A percentile compares a stretch with the other conserved stretches of the same genome.
These are phyloP conservation scores for Microplitis demolitor DNA, from an alignment of 1,140 invertebrate genomes.

Conservation along the genomic window DNA sequence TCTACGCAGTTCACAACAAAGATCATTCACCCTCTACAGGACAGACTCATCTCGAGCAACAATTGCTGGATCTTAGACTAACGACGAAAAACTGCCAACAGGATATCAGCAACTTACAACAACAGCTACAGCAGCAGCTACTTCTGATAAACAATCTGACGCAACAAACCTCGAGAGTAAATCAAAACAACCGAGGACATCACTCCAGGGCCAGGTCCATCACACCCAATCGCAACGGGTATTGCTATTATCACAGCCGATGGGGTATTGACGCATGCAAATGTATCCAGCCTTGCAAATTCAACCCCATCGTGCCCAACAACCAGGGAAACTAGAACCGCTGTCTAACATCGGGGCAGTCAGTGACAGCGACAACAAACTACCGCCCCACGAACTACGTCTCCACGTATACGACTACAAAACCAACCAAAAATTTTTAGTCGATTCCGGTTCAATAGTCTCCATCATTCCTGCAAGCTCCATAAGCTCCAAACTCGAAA, in stretches of 20 bases:
- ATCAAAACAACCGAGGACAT: not conserved
- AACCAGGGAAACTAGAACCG: not conserved
- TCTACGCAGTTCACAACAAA: not conserved
- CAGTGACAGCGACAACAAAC: not conserved
- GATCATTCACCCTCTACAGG: not conserved
- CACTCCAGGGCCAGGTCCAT: not conserved
- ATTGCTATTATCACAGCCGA: not conserved
- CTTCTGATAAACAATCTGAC: not conserved
- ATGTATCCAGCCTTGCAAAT: too few species aligned
- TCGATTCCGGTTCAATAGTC: slow-evolving; percentile 16
- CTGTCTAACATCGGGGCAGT: not conserved
- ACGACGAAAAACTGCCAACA: not conserved
- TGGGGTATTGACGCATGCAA: not conserved
- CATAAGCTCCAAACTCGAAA: not conserved
- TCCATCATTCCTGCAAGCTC: not conserved
- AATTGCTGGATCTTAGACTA: not conserved
- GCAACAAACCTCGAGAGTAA: not conserved
- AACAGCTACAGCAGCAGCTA: not conserved
- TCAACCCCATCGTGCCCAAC: too few species aligned
- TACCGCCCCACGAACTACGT: not conserved
- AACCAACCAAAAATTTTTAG: slow-evolving; percentile 9
- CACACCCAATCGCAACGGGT: not conserved
- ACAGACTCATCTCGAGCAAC: not conserved
- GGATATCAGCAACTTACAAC: not conserved
- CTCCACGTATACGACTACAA: not conserved